phyloP scores from a whole-genome alignment of 2,888 invertebrate genomes.

The Scotopteryx bipunctaria region DNA sequence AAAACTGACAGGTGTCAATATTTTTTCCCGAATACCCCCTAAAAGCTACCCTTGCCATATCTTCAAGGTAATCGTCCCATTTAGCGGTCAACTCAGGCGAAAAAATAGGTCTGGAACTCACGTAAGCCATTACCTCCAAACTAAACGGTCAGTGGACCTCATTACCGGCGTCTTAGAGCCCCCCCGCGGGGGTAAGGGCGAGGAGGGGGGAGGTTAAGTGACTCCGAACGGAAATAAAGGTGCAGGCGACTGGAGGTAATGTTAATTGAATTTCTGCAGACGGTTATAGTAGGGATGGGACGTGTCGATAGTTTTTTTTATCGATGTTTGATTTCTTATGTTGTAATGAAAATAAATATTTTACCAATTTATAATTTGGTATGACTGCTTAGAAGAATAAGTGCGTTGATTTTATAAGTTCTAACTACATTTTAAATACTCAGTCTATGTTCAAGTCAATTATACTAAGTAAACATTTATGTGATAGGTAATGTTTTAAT shows the following conservation, averaged over 20 bases:
- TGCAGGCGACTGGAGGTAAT: slow-evolving; percentile 84
- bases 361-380: too few relatives aligned
- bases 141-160: slow-evolving; percentile 82
- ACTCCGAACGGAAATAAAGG: slow-evolving; percentile 84
- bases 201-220: slow-evolving; percentile 63
- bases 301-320: slow-evolving; percentile 35
- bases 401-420: too few relatives aligned
- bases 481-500: too few relatives aligned
- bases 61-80: slow-evolving; percentile 39
- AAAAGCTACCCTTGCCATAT: slow-evolving; percentile 26
- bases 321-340: slow-evolving; percentile 29
- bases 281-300: slow-evolving; percentile 60
- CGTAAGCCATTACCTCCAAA: slow-evolving; percentile 80
- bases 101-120: slow-evolving; percentile 59
- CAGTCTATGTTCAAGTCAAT: too few relatives aligned
- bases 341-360: too few relatives aligned
- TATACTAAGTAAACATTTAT: too few relatives aligned
- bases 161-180: slow-evolving; percentile 73
- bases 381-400: too few relatives aligned
- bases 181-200: slow-evolving; percentile 35
- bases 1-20: not conserved
- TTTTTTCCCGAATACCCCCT: not conserved
- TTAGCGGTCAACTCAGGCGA: slow-evolving; percentile 43
- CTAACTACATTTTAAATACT: too few relatives aligned
- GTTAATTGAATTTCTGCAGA: slow-evolving; percentile 84